A percentile compares a stretch with the other conserved stretches of the same genome.
Evolutionary conservation across 2,113 vertebrate genomes (phyloP).

Genomic region (Caloenas nicobarica): DNA sequence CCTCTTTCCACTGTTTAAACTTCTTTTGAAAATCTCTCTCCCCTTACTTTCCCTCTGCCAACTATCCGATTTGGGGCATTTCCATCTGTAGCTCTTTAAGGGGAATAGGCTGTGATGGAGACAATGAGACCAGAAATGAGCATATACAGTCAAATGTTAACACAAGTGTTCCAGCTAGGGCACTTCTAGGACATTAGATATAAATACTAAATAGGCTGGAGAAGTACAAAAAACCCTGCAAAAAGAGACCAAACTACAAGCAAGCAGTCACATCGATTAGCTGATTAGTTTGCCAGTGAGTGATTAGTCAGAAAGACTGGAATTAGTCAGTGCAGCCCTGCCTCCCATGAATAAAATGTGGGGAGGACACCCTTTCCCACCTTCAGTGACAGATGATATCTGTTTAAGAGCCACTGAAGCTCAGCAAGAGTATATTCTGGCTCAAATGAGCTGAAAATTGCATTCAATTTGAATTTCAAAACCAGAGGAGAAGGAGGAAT

Average conservation of each 20-base stretch:
- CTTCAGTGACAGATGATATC: conserved; percentile 83
- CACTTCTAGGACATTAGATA: conserved; percentile 54
- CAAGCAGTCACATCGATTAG: conserved; percentile 73
- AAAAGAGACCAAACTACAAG: conserved; percentile 17
- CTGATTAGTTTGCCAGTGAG: conserved; percentile 74
- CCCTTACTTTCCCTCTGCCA: background rate
- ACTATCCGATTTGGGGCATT: background rate
- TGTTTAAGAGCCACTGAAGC: conserved; percentile 87
- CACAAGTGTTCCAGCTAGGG: background rate
- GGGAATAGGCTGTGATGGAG: background rate
- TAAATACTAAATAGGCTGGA: conserved; percentile 44
- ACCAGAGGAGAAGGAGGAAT: conserved; percentile 56
- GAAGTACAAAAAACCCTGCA: background rate
- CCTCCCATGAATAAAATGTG: conserved; percentile 71
- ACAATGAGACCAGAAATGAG: background rate
- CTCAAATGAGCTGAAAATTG: conserved; percentile 90
- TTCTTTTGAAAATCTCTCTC: background rate
- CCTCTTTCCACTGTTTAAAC: background rate
- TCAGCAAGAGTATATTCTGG: conserved; percentile 85
- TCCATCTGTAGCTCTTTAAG: background rate
- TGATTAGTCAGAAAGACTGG: conserved; percentile 71
- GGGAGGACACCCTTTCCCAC: conserved; percentile 65
- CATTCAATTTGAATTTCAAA: conserved; percentile 89
- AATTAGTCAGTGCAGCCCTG: conserved; percentile 72
- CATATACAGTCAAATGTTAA: background rate